Evolutionary conservation across 2,888 invertebrate species (phyloP), one percentile per base, ranked within the genome.

Genomic region (Hydropsyche betteni): DNA sequence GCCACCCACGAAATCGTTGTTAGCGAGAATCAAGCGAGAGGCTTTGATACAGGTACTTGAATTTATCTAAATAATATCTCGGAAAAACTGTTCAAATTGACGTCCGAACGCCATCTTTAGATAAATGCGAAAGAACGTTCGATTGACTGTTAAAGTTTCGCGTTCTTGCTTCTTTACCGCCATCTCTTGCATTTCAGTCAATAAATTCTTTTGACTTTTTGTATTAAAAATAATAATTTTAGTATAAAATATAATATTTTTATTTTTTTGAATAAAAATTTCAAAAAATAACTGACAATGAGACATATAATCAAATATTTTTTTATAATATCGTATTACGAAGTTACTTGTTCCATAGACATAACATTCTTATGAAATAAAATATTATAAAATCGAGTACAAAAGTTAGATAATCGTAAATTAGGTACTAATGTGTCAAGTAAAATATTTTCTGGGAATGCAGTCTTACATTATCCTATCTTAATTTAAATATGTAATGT

Each of bases 1-100:
- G 81, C 83, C 70, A 85, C 84, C 52, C 87, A 88, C 79, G 86
- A 88, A 80, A 80, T 89, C 24, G 38, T 38, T 2, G 53, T 68
- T 3, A 58, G 38, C 33, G 75, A 64, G 16, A 68, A 75, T 4
- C 50, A 16, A 14, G 4, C 71, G 0, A 74, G 75, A 34, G 69
- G 75, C 44, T 68, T 58, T 53, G 55, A 53, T 75, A 75, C 75
- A 76, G 76, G 78, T 76, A 68, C 33, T 7, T 64, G 16, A 64
- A 5, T 68, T 68, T 36, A 34, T 68, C 34, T 68, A 10, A 34
- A 68, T 38, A 68, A 36, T 34, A 24, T 64, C 5, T 34, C 44
- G 44, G 4, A 10, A 44, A 44, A 44, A 10, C 10, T 44, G 6
- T 44, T 10, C 44, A 10, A 44, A 8, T 10, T 6, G 44, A 8